These are phyloP conservation scores for Enteromius viviparus DNA, from an alignment of 2,797 vertebrate genomes.

Conservation along the genomic window DNA sequence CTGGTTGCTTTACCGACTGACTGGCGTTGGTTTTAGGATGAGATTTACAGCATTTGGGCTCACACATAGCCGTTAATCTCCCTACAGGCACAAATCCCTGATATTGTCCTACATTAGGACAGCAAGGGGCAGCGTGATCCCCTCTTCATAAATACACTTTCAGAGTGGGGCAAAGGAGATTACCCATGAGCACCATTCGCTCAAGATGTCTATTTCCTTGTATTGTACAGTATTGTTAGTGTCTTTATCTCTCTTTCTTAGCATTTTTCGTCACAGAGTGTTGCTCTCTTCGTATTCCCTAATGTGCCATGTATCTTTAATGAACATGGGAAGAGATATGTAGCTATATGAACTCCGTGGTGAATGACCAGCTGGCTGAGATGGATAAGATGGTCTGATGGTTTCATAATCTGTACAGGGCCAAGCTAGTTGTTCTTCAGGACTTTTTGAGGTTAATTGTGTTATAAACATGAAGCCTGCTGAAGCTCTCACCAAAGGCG, in stretches of 20 bases:
- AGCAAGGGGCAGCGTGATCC: conserved; percentile 71
- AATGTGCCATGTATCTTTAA: conserved; percentile 14
- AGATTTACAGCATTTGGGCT: conserved; percentile 54
- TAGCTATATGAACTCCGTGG: conserved; percentile 20
- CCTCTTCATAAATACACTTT: conserved; percentile 67
- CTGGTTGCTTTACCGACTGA: conserved; percentile 39
- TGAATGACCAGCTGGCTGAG: conserved; percentile 20
- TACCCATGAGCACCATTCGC: conserved; percentile 16
- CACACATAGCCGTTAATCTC: conserved; percentile 45
- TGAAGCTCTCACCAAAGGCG: not conserved
- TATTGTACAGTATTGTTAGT: conserved; percentile 9
- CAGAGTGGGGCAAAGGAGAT: conserved; percentile 16
- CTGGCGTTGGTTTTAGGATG: conserved; percentile 43
- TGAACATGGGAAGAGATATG: not conserved
- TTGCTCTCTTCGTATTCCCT: not conserved
- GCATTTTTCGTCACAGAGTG: not conserved
- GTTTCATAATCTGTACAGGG: conserved; percentile 24
- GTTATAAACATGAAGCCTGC: not conserved
- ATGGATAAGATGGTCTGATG: conserved; percentile 32
- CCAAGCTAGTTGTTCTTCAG: conserved; percentile 10
- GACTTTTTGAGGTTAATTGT: not conserved
- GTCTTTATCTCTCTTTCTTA: not conserved
- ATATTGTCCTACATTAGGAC: conserved; percentile 79
- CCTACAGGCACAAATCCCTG: conserved; percentile 72
- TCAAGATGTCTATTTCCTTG: conserved; percentile 26